Base-by-base conservation (phyloP, 2,113 vertebrate genomes). In the Prunella fulvescens region DNA sequence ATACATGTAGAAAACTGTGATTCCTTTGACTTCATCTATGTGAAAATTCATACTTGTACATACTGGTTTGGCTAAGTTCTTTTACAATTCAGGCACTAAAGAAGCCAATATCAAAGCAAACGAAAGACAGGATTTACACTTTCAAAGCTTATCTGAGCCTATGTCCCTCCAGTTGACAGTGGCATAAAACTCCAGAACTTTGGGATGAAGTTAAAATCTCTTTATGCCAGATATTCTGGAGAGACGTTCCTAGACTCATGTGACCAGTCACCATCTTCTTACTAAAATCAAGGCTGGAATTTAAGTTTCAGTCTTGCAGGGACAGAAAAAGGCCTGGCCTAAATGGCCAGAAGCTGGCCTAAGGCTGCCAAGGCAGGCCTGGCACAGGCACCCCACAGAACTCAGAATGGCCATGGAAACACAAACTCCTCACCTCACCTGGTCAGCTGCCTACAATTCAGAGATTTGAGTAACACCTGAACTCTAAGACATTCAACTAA, bases 321-420 rank as follows among this genome's bases (percentile, higher is more conserved):
- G 44, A 54, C 42, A 88, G 66, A 26, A 61, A 61, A 9, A 47
- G 31, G 11, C 20, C 8, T 61, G 29, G 19, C 23, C 8, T 66
- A 31, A 77, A 20, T 1, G 6, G 14, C 12, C 67, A 77, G n/a
- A 29, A 64, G 28, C 2, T 0, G 0, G 13, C 2, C 6, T 28
- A n/a, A 0, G 0, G 0, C 25, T 50, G 54, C 23, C 45, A 29
- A 67, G 56, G 45, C 8, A 2, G 0, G 7, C 3, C 50, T 45
- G 44, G 10, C 33, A 10, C 14, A 53, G 33, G 9, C 31, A 9
- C 29, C 31, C 28, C 7, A 1, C 24, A 51, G 25, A 19, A 9
- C 45, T 3, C 0, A 3, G 28, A 44, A 48, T 1, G 3, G 39
- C 66, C 83, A 15, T 1, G 19, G 42, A 61, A 73, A 42, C 6